Evolutionary conservation across 2,797 vertebrate genomes (phyloP), one percentile per base, ranked within the genome.

Genomic region (Manis crassicaudata): DNA sequence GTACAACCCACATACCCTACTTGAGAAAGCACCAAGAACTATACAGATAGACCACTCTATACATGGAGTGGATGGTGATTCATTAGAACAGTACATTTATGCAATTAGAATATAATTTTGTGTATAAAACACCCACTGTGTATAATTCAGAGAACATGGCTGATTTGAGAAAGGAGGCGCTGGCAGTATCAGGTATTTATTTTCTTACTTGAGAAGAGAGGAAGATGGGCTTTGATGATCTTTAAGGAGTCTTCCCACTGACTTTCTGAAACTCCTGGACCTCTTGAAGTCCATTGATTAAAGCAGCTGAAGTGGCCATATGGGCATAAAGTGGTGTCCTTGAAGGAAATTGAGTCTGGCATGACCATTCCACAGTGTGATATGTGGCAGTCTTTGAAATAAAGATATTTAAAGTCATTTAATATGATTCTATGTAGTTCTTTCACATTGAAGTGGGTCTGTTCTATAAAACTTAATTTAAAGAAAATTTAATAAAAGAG

Each of bases 401-500:
- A 65, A 72, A 91, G 7, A n/a, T 27, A 83, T 63, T 80, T 90
- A 67, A 88, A 85, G 37, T 80, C 56, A 77, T 80, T 88, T 84
- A 54, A 23, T 63, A 62, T 21, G 32, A 60, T 85, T 94, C 68
- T 90, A 21, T 82, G 32, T 92, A 43, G 76, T 50, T 80, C 60
- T 68, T 60, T 87, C 65, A 23, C 17, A n/a, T 4, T 67, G 27
- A 87, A 79, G 17, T 80, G 16, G 37, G 32, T 54, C 54, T 92
- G 40, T 37, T 87, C 87, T 88, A 67, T 77, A 43, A 80, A 95
- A 90, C 17, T 37, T 90, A 75, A 46, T 46, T 46, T 46, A 46
- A 10, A 11, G 46, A 46, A 46, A 87, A 93, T 94, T 92, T 93
- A 92, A 80, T 89, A 70, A 67, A 90, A 90, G 5, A 80, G 70